Evolutionary conservation across 2,888 invertebrate species (phyloP).

Genomic region (Poecilus cupreus): DNA sequence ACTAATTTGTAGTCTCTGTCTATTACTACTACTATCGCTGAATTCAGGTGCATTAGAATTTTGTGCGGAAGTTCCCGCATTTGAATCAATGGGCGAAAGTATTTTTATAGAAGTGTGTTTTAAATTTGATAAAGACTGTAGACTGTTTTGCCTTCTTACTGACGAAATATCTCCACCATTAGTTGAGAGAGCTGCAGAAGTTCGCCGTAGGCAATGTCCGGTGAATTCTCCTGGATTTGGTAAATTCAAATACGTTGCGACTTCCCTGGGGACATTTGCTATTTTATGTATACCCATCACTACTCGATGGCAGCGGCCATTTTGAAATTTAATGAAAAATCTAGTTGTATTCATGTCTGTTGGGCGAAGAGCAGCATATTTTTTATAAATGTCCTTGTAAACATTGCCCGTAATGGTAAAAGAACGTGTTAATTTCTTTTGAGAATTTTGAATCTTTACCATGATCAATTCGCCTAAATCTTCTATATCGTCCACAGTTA

Average conservation of each 20-base stretch:
- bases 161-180: too few relatives aligned
- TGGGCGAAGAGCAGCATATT: conserved; percentile 59
- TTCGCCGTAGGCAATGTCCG: too few relatives aligned
- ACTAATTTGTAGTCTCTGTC: background rate
- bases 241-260: conserved; percentile 15
- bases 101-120: background rate
- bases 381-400: conserved; percentile 54
- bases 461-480: conserved; percentile 37
- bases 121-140: background rate
- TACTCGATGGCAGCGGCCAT: background rate
- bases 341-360: conserved; percentile 13
- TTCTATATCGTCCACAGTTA: conserved; percentile 58
- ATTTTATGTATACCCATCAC: conserved; percentile 19
- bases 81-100: background rate
- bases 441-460: conserved; percentile 53
- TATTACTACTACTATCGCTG: background rate
- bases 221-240: conserved; percentile 5
- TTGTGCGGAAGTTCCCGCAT: background rate
- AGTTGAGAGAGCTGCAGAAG: background rate
- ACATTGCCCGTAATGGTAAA: conserved; percentile 60
- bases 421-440: conserved; percentile 53
- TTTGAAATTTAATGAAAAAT: conserved; percentile 25
- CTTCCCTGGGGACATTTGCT: background rate
- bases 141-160: too few relatives aligned
- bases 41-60: background rate